Percentiles rank a stretch among this genome's conserved stretches.
phyloP scores from a whole-genome alignment of 1,140 invertebrate species.

The Euschistus heros region DNA sequence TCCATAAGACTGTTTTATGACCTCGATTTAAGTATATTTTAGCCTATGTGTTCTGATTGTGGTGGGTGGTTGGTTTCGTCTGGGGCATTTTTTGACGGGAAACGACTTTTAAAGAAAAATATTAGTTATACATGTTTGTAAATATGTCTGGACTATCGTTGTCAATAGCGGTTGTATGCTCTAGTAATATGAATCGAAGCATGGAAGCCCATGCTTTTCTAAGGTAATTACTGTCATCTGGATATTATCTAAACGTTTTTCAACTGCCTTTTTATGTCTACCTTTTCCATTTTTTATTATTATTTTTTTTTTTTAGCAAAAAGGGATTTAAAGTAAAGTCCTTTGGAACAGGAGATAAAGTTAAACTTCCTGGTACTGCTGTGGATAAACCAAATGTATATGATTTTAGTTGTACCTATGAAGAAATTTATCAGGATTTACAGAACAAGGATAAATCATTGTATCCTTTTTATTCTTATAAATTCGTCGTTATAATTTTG shows the following conservation, averaged over 20 bases:
- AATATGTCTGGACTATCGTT: conserved; percentile 35
- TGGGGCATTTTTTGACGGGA: no score
- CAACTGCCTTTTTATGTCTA: not conserved
- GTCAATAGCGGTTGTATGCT: conserved; percentile 90
- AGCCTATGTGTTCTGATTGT: no score
- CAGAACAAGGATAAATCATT: conserved; percentile 75
- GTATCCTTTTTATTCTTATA: conserved; percentile 47
- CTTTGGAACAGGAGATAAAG: conserved; percentile 94
- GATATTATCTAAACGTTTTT: not conserved
- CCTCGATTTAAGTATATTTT: no score
- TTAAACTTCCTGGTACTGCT: conserved; percentile 91
- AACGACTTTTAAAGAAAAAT: no score
- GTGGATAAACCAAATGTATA: conserved; percentile 95
- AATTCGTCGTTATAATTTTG: no score
- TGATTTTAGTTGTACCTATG: conserved; percentile 93
- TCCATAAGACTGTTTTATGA: no score
- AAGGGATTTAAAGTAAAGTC: conserved; percentile 94
- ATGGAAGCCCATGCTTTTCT: conserved; percentile 99
- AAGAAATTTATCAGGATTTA: conserved; percentile 95
- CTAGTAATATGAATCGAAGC: conserved; percentile 97
- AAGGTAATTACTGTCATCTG: conserved; percentile 39
- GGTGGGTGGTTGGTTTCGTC: no score
- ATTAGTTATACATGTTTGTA: not conserved
- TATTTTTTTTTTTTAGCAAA: conserved; percentile 51
- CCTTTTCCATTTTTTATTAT: not conserved